Conservation (phyloP, 2,888 invertebrate genomes). For the Timema podura region DNA sequence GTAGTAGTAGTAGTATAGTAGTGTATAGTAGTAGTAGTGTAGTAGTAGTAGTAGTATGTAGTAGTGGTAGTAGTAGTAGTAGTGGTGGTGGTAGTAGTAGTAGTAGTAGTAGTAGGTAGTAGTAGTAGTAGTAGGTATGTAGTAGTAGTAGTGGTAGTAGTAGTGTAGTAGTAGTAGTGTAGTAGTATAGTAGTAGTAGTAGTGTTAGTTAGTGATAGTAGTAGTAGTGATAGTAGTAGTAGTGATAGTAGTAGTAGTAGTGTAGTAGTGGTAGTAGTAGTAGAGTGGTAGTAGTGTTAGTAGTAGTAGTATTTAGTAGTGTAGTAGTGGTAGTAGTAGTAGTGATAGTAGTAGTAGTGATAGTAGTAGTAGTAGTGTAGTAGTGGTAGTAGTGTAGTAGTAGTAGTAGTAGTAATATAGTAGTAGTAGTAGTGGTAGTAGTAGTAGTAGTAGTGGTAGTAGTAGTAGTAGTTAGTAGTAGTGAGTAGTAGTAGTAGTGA, state of each 20-base stretch:
- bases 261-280: background rate
- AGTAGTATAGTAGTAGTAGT: background rate
- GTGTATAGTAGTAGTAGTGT: too few relatives aligned
- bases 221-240: background rate
- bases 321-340: background rate
- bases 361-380: too few relatives aligned
- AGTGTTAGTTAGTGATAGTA: too few relatives aligned
- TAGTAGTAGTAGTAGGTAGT: background rate
- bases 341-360: too few relatives aligned
- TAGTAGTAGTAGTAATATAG: background rate
- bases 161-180: too few relatives aligned
- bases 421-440: background rate
- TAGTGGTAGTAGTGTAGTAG: background rate
- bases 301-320: background rate
- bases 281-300: background rate
- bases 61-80: background rate
- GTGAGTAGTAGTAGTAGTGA: background rate
- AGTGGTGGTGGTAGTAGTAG: background rate
- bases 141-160: background rate
- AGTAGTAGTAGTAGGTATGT: background rate
- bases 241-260: too few relatives aligned
- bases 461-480: background rate
- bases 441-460: background rate
- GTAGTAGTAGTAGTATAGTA: background rate
- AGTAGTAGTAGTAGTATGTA: background rate